Percentiles rank a stretch among this genome's conserved stretches.
phyloP scores from a whole-genome alignment of 1,140 invertebrate genomes.

The Scylla paramamosain region DNA sequence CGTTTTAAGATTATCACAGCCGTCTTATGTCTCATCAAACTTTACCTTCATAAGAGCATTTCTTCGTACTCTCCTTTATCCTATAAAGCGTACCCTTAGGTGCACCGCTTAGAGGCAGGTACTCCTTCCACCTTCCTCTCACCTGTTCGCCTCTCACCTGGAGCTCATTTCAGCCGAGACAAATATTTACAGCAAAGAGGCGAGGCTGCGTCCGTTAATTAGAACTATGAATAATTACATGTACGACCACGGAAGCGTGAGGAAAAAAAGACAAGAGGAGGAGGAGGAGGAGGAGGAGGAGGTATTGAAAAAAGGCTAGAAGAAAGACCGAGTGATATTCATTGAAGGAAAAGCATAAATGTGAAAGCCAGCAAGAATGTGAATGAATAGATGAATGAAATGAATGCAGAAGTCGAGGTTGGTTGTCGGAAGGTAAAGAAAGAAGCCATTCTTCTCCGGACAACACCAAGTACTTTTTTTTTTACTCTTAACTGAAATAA shows the following conservation, averaged over 20 bases:
- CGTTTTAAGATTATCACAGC: too few species aligned
- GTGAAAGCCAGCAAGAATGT: not conserved
- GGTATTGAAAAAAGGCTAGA: not conserved
- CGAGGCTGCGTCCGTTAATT: not conserved
- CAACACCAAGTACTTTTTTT: not conserved
- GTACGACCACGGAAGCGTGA: not conserved
- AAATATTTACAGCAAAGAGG: slow-evolving; percentile 14
- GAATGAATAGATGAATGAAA: slow-evolving; percentile 15
- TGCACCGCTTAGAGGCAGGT: too few species aligned
- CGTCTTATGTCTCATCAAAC: too few species aligned
- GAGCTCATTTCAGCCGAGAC: not conserved
- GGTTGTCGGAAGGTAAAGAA: not conserved
- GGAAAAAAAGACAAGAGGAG: not conserved
- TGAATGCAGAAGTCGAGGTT: not conserved
- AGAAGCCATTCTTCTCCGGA: not conserved
- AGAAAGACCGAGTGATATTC: not conserved
- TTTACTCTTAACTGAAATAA: too few species aligned
- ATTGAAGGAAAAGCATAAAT: not conserved
- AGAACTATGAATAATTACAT: not conserved
- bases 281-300: slow-evolving; percentile 6
- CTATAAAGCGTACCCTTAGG: too few species aligned
- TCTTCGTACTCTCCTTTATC: too few species aligned
- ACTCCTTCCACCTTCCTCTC: not conserved
- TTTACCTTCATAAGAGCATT: too few species aligned
- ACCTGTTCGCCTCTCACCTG: not conserved